phyloP scores from a whole-genome alignment of 2,888 invertebrate species.

The Nasonovia ribisnigri region DNA sequence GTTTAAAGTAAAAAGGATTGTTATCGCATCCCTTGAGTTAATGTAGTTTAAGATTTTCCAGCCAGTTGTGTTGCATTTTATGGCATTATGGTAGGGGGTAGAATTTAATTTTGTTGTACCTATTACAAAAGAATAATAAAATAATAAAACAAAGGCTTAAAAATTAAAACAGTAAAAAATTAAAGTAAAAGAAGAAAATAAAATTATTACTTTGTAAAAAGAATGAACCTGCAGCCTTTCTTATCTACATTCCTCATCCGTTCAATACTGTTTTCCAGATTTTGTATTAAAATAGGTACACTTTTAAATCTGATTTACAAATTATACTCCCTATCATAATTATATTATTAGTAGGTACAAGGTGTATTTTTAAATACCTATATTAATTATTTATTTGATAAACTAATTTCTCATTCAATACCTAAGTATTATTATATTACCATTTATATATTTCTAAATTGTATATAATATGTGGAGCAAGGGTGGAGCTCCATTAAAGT shows the following conservation, averaged over 20 bases:
- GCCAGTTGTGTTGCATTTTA: slow-evolving; percentile 34
- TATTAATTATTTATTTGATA: neutral
- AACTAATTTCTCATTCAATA: neutral
- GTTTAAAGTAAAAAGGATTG: slow-evolving; percentile 57
- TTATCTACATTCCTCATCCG: slow-evolving; percentile 23
- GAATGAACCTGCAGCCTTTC: neutral
- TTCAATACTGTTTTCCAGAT: slow-evolving; percentile 15
- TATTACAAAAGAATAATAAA: slow-evolving; percentile 46
- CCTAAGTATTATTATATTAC: neutral
- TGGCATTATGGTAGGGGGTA: neutral
- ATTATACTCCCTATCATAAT: neutral
- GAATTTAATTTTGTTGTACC: slow-evolving; percentile 53
- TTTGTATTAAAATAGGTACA: neutral
- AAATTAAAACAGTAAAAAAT: slow-evolving; percentile 45
- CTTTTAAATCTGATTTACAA: neutral
- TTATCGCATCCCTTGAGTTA: slow-evolving; percentile 52
- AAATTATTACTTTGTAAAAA: slow-evolving; percentile 42
- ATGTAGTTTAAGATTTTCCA: slow-evolving; percentile 55
- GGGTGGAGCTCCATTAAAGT: too few relatives aligned
- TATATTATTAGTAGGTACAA: neutral
- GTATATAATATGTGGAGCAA: neutral
- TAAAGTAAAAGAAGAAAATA: slow-evolving; percentile 14
- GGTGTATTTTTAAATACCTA: neutral
- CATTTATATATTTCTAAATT: neutral
- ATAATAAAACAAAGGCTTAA: slow-evolving; percentile 37